A percentile compares a stretch with the other conserved stretches of the same genome.
Conservation (phyloP, 2,797 vertebrate species). For the Bovichtus variegatus region DNA sequence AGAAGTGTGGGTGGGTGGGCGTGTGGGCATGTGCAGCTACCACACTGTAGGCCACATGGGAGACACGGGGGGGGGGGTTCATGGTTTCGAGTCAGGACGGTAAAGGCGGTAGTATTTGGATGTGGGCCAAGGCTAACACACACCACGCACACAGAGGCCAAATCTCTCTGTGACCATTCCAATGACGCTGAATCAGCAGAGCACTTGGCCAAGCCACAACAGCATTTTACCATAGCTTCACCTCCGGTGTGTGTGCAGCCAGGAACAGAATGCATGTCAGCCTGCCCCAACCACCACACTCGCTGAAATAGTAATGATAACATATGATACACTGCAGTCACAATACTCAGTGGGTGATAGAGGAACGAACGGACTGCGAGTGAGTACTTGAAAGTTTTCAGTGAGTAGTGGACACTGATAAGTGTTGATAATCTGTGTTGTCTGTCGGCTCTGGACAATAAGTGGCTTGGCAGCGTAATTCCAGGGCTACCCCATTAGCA, state of each 20-base stretch:
- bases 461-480: constrained; percentile 69
- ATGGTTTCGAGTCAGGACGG: constrained; percentile 60
- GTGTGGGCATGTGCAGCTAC: constrained; percentile 35
- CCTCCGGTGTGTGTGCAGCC: constrained; percentile 54
- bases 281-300: constrained; percentile 40
- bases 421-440: constrained; percentile 17
- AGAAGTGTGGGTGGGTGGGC: constrained; percentile 31
- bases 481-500: constrained; percentile 68
- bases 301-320: constrained; percentile 51
- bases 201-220: constrained; percentile 66
- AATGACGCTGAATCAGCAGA: constrained; percentile 79
- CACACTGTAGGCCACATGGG: constrained; percentile 36
- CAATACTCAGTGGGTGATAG: constrained; percentile 14
- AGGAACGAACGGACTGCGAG: neutral
- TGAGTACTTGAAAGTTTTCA: constrained; percentile 16
- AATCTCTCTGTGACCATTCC: constrained; percentile 77
- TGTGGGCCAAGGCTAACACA: constrained; percentile 61
- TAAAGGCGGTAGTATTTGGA: constrained; percentile 69
- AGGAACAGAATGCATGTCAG: constrained; percentile 32
- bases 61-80: constrained; percentile 2
- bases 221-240: constrained; percentile 72
- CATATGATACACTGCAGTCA: constrained; percentile 39
- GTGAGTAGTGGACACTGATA: constrained; percentile 1
- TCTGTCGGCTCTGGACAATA: constrained; percentile 32
- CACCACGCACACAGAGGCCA: constrained; percentile 47